Evolutionary conservation across 2,888 invertebrate genomes (phyloP), one percentile per base, ranked within the genome.

Genomic region (Atethmia centrago): DNA sequence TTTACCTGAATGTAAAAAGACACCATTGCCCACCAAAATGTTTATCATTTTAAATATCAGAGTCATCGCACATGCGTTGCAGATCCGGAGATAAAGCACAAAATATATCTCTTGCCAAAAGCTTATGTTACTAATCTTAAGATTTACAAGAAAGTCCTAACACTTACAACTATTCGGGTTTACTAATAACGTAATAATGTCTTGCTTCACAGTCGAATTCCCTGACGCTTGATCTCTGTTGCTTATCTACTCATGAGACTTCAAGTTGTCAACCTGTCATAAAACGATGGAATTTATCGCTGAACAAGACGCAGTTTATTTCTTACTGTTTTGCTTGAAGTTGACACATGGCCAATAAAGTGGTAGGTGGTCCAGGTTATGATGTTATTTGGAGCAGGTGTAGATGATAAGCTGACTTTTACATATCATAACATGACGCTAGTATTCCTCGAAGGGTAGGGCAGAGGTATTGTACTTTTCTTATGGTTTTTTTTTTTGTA

Each of bases 231-330:
- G 19, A 2, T 51, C 31, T 71, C 71, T 71, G 58, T 58, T 2
- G 8, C 16, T 0, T 71, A 49, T 9, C 10, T 71, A 72, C 71
- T 58, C 49, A n/a, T 25, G 42, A 12, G 10, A 19, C 21, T 58
- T 47, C 45, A n/a, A 12, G 64, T 73, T 53, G 70, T 42, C 31
- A 63, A 76, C 59, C 25, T 5, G 63, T 64, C 67, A 59, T 77
- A 67, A 78, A 78, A 64, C 53, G 3, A 42, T 19, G 59, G 72
- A 42, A 72, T 77, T 78, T 72, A 73, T 67, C 31, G 63, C 42
- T 31, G 47, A 28, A 49, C 58, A 49, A 25, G 19, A 7, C n/a
- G n/a, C 25, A 14, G 66, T 51, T 59, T 72, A 77, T 64, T 64
- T 61, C 19, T 53, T 53, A 70, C 42, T 64, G 67, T 72, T 53